Evolutionary conservation across 1,140 invertebrate genomes (phyloP), one percentile per base, ranked within the genome.

Genomic region (Uloborus diversus): DNA sequence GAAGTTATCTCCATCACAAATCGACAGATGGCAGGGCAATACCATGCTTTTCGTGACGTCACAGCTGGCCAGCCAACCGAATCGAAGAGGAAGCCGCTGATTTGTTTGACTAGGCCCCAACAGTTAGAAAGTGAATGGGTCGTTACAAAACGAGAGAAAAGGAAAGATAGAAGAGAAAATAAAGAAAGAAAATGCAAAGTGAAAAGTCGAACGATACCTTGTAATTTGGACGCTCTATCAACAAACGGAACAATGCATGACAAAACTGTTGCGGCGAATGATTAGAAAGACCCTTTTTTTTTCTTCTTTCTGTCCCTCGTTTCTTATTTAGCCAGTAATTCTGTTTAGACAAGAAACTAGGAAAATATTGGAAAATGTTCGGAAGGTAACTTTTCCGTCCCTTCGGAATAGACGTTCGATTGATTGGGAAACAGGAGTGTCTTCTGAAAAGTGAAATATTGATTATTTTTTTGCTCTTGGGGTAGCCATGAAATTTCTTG

Each of bases 221-320:
- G 62, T 78, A 78, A 78, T 78, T 78, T 78, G 51, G 73, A 17
- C 33, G 62, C 62, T 78, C 73, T 66, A 57, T 66, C 73, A 78
- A 78, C 73, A 66, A 17, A 57, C 5, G 32, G 62, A 78, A 78
- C 73, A 78, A 78, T 78, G 17, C 61, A 28, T 64, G 62, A 78
- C 73, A 78, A 65, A 73, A 78, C 57, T 78, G 62, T 53, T 64
- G 57, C 17, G 30, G 57, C 30, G 33, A 17, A 61, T 62, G 28
- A 35, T 62, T 17, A 28, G 33, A 61, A 30, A 64, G 71, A 64
- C 37, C 27, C 25, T n/a, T 7, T 56, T 28, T 28, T 49, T 64
- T 62, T 23, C 20, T 37, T 62, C 25, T 62, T 11, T 37, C 28
- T 2, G 9, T 13, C 28, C 30, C 25, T 28, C 28, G 9, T 30